These are phyloP conservation scores for Lasioglossum malachurum DNA, from an alignment of 2,888 invertebrate species.

Conservation along the genomic window DNA sequence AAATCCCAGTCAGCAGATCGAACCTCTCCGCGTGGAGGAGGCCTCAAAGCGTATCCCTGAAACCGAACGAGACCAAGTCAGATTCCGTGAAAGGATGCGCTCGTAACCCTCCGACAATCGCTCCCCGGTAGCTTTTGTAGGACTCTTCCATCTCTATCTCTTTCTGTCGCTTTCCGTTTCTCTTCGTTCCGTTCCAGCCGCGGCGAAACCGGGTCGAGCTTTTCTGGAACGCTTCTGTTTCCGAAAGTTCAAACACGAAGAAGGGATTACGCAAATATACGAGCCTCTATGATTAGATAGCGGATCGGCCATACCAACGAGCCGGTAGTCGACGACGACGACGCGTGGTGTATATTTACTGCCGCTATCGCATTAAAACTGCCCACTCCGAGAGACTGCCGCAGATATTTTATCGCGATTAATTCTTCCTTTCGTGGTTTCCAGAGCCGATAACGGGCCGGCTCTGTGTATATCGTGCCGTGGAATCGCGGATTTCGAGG, in stretches of 20 bases:
- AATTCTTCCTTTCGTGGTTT: conserved; percentile 5
- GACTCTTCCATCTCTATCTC: background rate
- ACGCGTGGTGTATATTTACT: conserved; percentile 7
- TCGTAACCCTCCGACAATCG: background rate
- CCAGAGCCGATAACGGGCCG: background rate
- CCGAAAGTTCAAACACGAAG: conserved; percentile 27
- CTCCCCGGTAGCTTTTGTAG: background rate
- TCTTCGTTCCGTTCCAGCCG: background rate
- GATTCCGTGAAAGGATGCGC: background rate
- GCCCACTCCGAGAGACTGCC: background rate
- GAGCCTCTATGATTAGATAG: conserved; percentile 19
- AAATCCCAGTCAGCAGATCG: background rate
- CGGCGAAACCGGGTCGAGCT: conserved; percentile 12
- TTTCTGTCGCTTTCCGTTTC: background rate
- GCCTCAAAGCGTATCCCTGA: background rate
- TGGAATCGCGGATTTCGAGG: background rate
- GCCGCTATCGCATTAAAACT: background rate
- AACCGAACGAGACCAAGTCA: background rate
- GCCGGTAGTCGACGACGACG: background rate
- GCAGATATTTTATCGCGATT: conserved; percentile 14
- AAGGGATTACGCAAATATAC: conserved; percentile 29
- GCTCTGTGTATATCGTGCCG: background rate
- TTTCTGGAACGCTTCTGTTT: conserved; percentile 32
- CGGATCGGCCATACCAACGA: background rate
- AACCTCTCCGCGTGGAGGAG: background rate